Evolutionary conservation across 2,113 vertebrate species (phyloP), one percentile per base, ranked within the genome.

Genomic region (Laterallus jamaicensis): DNA sequence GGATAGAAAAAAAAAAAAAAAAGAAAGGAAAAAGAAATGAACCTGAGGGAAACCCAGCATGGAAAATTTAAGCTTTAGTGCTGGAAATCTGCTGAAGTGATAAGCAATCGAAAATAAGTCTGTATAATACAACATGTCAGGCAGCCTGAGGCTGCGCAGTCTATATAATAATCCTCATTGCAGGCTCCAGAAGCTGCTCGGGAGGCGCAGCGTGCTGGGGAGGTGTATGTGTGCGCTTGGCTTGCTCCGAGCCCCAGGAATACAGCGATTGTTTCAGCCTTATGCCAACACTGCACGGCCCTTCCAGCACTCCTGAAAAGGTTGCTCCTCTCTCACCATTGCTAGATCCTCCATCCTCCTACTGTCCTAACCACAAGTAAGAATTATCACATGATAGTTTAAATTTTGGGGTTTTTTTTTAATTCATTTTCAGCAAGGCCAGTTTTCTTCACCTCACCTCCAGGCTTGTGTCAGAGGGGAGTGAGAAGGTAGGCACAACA

Each of bases 1-100:
- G 49, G 49, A 47, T 47, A 7, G 68, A 92, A 94, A 83, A 75
- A 42, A 87, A 35, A 56, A 66, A 85, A 88, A 83, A 21, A 6
- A 68, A 94, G 93, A 83, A 75, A 47, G 87, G 44, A 60, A 69
- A 86, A 90, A 83, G 26, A 55, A 94, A 97, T 37, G 68, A 94
- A 94, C 94, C 86, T 39, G 88, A 83, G 88, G 92, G 90, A 83
- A 90, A 92, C 86, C 47, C 96, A 97, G 95, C 95, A 83, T 90
- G 88, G 94, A 90, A 90, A 96, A 97, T 94, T 70, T 69, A 67
- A 70, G 88, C 80, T 17, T 81, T 44, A 29, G 86, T 9, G 71
- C 1, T 83, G 73, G 90, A 80, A 86, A 82, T 78, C 88, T 92
- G 94, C 94, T 88, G 88, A 90, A 94, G 88, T 73, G 92, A 93